Evolutionary conservation across 1,140 invertebrate genomes (phyloP).

Genomic region (Cepaea nemoralis): DNA sequence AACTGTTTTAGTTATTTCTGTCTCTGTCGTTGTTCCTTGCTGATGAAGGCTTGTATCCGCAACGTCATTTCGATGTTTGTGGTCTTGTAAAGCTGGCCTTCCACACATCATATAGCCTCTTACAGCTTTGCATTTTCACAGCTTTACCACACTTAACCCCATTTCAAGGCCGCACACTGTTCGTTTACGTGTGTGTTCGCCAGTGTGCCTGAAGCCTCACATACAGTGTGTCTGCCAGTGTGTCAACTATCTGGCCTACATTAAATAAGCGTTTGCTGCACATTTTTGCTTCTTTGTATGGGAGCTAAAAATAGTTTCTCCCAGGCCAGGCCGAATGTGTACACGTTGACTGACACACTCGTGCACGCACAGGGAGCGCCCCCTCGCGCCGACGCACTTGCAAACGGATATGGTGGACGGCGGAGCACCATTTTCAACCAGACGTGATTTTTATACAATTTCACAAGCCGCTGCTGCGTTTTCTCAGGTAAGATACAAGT

Average conservation of each 20-base stretch:
- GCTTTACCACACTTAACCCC: too few species aligned
- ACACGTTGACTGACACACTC: conserved; percentile 39
- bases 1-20: too few species aligned
- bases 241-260: neutral
- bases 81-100: too few species aligned
- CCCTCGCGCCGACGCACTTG: conserved; percentile 38
- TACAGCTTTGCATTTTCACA: too few species aligned
- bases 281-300: conserved; percentile 25
- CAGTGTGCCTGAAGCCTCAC: too few species aligned
- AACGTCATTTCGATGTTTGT: too few species aligned
- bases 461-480: neutral
- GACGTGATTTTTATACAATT: neutral
- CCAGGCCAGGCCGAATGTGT: neutral
- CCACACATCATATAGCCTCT: too few species aligned
- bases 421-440: neutral
- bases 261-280: conserved; percentile 14
- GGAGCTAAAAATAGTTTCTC: conserved; percentile 11
- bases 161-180: too few species aligned
- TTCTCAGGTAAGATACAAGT: neutral
- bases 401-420: conserved; percentile 41
- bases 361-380: conserved; percentile 38
- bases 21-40: too few species aligned
- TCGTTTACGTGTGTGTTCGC: neutral
- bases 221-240: conserved; percentile 3
- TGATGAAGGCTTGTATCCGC: too few species aligned